Percentiles rank a stretch among this genome's conserved stretches.
Conservation (phyloP, 2,797 vertebrate species). For the Myripristis murdjan region DNA sequence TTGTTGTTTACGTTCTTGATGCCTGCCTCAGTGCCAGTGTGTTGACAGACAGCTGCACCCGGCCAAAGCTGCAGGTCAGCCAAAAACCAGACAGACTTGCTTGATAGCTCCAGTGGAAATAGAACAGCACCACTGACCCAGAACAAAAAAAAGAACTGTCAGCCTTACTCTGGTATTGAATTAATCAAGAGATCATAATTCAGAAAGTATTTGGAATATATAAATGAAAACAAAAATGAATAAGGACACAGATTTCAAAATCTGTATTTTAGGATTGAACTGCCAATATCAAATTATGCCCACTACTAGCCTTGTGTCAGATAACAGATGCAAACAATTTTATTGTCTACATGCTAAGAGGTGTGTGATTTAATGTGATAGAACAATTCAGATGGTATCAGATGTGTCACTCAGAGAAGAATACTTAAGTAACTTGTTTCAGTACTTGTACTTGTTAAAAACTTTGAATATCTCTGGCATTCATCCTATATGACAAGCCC, state of each 20-base stretch:
- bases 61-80: constrained; percentile 32
- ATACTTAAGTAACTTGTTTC: background rate
- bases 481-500: background rate
- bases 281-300: background rate
- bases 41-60: constrained; percentile 44
- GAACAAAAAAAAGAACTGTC: constrained; percentile 14
- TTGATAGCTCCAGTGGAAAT: constrained; percentile 35
- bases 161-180: background rate
- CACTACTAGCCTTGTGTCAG: background rate
- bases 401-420: background rate
- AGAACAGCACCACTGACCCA: constrained; percentile 12
- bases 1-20: constrained; percentile 56
- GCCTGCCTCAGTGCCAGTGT: constrained; percentile 31
- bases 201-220: background rate
- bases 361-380: background rate
- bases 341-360: too few relatives aligned
- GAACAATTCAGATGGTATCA: background rate
- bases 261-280: background rate
- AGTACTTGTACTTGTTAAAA: background rate
- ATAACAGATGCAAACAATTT: too few relatives aligned
- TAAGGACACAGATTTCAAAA: background rate
- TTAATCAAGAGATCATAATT: background rate
- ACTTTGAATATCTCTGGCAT: constrained; percentile 14
- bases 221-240: background rate
- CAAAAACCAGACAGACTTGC: constrained; percentile 27